Conservation (phyloP, 2,888 invertebrate genomes). For the Protonemura montana region DNA sequence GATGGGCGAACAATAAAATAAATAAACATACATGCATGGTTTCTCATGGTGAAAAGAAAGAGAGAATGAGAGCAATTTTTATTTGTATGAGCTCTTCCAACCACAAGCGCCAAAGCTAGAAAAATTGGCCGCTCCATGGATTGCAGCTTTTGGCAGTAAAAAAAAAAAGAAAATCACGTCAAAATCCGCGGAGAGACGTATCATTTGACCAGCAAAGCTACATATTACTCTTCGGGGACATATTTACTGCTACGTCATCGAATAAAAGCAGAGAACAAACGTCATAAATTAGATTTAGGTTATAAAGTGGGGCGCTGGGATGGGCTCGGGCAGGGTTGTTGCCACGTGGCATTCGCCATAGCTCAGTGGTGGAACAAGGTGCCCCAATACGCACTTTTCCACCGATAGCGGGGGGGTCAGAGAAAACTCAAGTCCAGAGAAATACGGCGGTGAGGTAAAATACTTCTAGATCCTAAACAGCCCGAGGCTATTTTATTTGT, state of each 20-base stretch:
- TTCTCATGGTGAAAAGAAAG: not conserved
- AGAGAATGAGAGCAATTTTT: not conserved
- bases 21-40: not conserved
- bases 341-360: no score
- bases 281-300: not conserved
- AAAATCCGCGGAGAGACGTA: not conserved
- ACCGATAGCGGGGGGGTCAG: no score
- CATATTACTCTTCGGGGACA: constrained; percentile 7
- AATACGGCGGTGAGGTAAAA: no score
- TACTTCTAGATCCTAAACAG: no score
- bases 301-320: not conserved
- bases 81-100: not conserved
- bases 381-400: no score
- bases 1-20: not conserved
- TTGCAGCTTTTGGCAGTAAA: not conserved
- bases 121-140: not conserved
- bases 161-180: not conserved
- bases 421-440: no score
- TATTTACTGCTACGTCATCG: not conserved
- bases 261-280: not conserved
- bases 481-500: no score
- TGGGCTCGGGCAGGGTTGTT: not conserved
- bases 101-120: not conserved
- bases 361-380: no score
- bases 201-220: not conserved